Evolutionary conservation across 2,797 vertebrate genomes (phyloP).

Genomic region (Rhinatrema bivittatum): DNA sequence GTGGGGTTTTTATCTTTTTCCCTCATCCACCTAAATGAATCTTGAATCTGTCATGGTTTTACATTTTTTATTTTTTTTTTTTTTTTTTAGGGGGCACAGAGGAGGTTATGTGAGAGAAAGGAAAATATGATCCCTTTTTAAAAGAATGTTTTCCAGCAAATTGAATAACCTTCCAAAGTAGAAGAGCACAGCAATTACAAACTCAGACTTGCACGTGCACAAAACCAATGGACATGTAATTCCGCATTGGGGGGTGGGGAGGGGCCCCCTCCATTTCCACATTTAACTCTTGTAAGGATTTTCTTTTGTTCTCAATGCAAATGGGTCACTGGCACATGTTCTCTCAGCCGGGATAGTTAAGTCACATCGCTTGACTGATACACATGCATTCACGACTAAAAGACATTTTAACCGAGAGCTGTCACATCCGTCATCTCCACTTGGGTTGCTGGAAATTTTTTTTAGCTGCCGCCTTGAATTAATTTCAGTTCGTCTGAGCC

Average conservation of each 20-base stretch:
- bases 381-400: slow-evolving; percentile 65
- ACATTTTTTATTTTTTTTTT: too few species aligned
- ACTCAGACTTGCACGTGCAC: background rate
- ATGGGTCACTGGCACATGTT: slow-evolving; percentile 62
- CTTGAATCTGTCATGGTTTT: too few species aligned
- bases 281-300: slow-evolving; percentile 29
- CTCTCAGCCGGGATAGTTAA: slow-evolving; percentile 53
- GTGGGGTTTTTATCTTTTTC: too few species aligned
- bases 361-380: slow-evolving; percentile 69
- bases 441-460: slow-evolving; percentile 67
- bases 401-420: slow-evolving; percentile 74
- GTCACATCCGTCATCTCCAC: slow-evolving; percentile 70
- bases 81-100: too few species aligned
- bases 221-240: background rate
- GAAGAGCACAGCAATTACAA: background rate
- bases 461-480: slow-evolving; percentile 74
- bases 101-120: too few species aligned
- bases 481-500: slow-evolving; percentile 69
- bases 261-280: slow-evolving; percentile 1
- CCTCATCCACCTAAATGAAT: too few species aligned
- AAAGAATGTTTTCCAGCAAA: slow-evolving; percentile 8
- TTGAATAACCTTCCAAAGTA: slow-evolving; percentile 2
- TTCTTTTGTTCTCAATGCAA: slow-evolving; percentile 66
- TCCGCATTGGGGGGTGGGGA: slow-evolving; percentile 2
- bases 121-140: too few species aligned